A percentile compares a stretch with the other conserved stretches of the same genome.
Conservation (phyloP, 2,888 invertebrate genomes). For the Zaprionus obscuricornis region DNA sequence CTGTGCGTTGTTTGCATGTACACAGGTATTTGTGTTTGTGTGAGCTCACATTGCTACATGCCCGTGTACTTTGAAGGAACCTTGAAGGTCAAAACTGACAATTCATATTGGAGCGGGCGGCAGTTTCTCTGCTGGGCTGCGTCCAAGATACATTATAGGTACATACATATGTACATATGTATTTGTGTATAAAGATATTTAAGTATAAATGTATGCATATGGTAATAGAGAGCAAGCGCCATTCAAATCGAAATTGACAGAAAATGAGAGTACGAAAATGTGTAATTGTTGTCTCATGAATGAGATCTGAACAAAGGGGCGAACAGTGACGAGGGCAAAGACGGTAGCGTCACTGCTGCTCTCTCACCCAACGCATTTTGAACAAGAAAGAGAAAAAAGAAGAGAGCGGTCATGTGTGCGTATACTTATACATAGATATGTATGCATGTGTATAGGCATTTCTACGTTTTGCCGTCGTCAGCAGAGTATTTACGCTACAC, state of each 20-base stretch:
- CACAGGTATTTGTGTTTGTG: slow-evolving; percentile 11
- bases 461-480: slow-evolving; percentile 65
- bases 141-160: background rate
- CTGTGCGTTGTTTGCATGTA: slow-evolving; percentile 32
- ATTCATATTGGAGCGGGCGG: slow-evolving; percentile 70
- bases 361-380: slow-evolving; percentile 17
- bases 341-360: slow-evolving; percentile 10
- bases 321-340: slow-evolving; percentile 15
- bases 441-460: slow-evolving; percentile 12
- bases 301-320: slow-evolving; percentile 26
- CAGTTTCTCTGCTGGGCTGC: slow-evolving; percentile 43
- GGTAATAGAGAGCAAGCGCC: slow-evolving; percentile 5
- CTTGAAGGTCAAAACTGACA: slow-evolving; percentile 84
- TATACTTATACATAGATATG: slow-evolving; percentile 13
- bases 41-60: slow-evolving; percentile 32
- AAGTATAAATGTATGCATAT: slow-evolving; percentile 21
- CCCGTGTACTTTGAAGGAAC: slow-evolving; percentile 81
- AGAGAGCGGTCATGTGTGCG: slow-evolving; percentile 37
- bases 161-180: background rate
- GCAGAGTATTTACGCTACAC: slow-evolving; percentile 43
- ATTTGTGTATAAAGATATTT: slow-evolving; percentile 41
- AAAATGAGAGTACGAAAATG: slow-evolving; percentile 19
- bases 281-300: slow-evolving; percentile 35
- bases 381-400: background rate
- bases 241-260: slow-evolving; percentile 5